A percentile compares a stretch with the other conserved stretches of the same genome.
Evolutionary conservation across 2,797 vertebrate species (phyloP).

Genomic region (Chloroceryle inda): DNA sequence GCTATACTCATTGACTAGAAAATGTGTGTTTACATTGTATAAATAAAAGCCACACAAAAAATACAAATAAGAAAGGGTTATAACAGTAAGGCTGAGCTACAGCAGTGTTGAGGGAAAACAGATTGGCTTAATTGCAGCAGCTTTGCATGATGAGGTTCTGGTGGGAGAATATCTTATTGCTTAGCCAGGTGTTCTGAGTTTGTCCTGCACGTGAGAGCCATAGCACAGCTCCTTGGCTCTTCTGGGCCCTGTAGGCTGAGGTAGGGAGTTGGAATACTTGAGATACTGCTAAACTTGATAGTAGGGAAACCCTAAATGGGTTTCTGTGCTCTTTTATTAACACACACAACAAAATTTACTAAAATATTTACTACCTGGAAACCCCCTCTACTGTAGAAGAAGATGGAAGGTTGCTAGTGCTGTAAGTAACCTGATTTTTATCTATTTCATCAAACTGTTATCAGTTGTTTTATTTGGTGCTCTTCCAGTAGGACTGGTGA

Average conservation of each 20-base stretch:
- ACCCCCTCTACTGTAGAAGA: neutral
- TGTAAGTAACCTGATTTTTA: neutral
- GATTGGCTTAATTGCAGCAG: slow-evolving; percentile 33
- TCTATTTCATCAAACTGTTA: neutral
- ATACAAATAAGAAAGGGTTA: neutral
- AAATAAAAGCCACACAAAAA: neutral
- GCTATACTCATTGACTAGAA: neutral
- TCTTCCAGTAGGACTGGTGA: neutral
- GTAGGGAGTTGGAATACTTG: neutral
- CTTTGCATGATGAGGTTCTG: slow-evolving; percentile 37
- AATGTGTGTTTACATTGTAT: neutral
- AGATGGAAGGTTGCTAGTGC: neutral
- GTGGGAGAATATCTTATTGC: slow-evolving; percentile 24
- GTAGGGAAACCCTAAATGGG: neutral
- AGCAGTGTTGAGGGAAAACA: neutral
- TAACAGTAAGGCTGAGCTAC: neutral
- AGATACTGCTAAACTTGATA: neutral
- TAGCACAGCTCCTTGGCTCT: slow-evolving; percentile 19
- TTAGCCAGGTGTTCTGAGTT: slow-evolving; percentile 50
- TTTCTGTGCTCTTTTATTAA: neutral
- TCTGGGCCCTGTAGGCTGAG: neutral
- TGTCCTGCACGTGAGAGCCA: neutral
- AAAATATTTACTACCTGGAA: neutral
- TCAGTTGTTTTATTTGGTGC: neutral
- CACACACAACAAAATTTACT: neutral